Base-by-base conservation (phyloP, 1,140 invertebrate genomes). In the Procambarus clarkii region DNA sequence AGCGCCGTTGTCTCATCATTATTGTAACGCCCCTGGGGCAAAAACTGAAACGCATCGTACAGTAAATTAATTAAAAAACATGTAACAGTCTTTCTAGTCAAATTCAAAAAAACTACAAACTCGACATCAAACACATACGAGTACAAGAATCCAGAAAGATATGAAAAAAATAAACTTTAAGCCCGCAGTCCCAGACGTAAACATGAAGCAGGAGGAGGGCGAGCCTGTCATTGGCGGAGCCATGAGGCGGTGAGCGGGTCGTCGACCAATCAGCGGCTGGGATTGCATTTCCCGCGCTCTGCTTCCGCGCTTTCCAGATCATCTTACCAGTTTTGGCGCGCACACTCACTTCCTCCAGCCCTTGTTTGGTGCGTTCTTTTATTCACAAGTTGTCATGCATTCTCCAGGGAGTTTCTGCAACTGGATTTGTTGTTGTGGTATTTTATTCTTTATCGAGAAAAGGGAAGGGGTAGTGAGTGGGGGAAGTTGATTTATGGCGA, bases 371-470 rank as follows among this genome's bases (percentile, higher is more conserved):
- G 24, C 9, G 21, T 82, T 82, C 54, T 82, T 82, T 82, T 54
- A 82, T 82, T 82, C 80, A 54, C 80, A 82, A 82, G 80, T 82
- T 82, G 80, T 82, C 80, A 82, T 82, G 48, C 80, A 50, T 54
- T 82, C 80, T 58, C 54, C 50, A 24, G 80, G 80, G 80, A 82
- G 3, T 82, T 82, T 58, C 80, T 58, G 80, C 80, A 50, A 58
- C 80, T 82, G 80, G 80, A 82, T 81, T 81, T 82, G 80, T 82
- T 82, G 80, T 82, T 50, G 54, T 60, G 80, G 80, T 82, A 82
- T 82, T 82, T 58, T 60, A 82, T 82, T 82, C 80, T 58, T 82
- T 58, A 82, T 60, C 15, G 48, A 80, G 78, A 54, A 54, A 54
- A 8, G 50, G 4, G 60, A 64, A 21, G 18, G 60, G 60, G 60